A percentile compares a stretch with the other conserved stretches of the same genome.
phyloP scores from a whole-genome alignment of 2,888 invertebrate genomes.

The Chymomyza fuscimana region DNA sequence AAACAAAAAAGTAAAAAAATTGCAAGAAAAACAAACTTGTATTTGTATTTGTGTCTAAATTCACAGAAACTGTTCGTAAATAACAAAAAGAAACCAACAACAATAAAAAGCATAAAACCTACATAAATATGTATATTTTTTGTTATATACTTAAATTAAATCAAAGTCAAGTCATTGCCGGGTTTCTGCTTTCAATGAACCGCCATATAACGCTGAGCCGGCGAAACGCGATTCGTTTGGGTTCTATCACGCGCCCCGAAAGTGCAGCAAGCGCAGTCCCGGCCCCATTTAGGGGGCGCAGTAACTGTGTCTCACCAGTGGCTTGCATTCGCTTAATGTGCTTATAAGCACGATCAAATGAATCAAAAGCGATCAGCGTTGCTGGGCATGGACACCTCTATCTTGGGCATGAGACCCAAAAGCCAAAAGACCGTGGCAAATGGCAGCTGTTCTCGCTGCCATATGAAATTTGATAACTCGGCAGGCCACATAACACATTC shows the following conservation, averaged over 20 bases:
- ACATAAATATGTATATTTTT: constrained; percentile 13
- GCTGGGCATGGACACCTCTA: neutral
- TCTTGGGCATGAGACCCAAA: neutral
- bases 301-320: neutral
- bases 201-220: constrained; percentile 11
- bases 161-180: constrained; percentile 8
- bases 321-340: constrained; percentile 7
- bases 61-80: constrained; percentile 59
- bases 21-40: constrained; percentile 24
- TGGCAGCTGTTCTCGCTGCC: neutral
- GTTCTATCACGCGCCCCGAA: constrained; percentile 17
- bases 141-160: constrained; percentile 14
- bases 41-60: constrained; percentile 68
- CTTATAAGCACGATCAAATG: constrained; percentile 54
- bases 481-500: neutral
- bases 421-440: neutral
- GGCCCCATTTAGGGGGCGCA: neutral
- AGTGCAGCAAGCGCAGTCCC: neutral
- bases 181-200: constrained; percentile 62
- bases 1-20: constrained; percentile 24
- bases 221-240: constrained; percentile 2
- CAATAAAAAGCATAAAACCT: constrained; percentile 39
- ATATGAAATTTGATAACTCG: neutral
- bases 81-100: constrained; percentile 49
- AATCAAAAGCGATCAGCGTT: neutral